phyloP scores from a whole-genome alignment of 2,113 vertebrate species.

The Hypomesus transpacificus region DNA sequence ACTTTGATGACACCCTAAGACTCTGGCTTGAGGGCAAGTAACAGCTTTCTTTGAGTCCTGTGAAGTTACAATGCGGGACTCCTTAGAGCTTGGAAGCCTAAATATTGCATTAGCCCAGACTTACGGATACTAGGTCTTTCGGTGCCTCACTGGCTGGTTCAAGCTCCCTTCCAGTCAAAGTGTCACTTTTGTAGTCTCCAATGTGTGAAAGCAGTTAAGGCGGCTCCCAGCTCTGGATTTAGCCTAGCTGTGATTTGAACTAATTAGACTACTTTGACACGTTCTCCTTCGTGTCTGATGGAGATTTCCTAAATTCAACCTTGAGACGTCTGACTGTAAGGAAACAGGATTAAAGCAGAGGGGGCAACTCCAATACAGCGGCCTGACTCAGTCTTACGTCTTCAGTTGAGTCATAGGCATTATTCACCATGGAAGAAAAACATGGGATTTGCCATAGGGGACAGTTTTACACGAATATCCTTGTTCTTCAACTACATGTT shows the following conservation, averaged over 20 bases:
- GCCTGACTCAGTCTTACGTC: constrained; percentile 49
- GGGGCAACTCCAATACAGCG: constrained; percentile 29
- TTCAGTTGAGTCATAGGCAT: constrained; percentile 48
- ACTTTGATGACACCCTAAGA: background rate
- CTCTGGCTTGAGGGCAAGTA: background rate
- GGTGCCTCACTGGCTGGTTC: constrained; percentile 23
- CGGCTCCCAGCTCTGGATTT: constrained; percentile 8
- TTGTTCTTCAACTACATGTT: constrained; percentile 26
- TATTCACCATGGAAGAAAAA: constrained; percentile 32
- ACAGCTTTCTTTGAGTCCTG: background rate
- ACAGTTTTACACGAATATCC: constrained; percentile 31
- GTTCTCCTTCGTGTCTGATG: constrained; percentile 9
- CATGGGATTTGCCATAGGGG: constrained; percentile 45
- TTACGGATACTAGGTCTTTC: constrained; percentile 21
- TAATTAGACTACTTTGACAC: constrained; percentile 38
- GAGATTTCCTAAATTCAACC: constrained; percentile 32
- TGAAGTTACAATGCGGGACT: constrained; percentile 8
- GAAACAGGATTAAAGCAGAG: background rate
- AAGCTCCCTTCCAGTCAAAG: background rate
- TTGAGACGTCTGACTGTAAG: constrained; percentile 31
- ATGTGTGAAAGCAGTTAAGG: constrained; percentile 20
- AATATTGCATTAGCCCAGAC: constrained; percentile 28
- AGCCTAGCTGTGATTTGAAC: constrained; percentile 16
- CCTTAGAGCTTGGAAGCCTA: constrained; percentile 25
- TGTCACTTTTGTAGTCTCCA: background rate